These are phyloP conservation scores for Lagorchestes hirsutus DNA, from an alignment of 2,797 vertebrate genomes.

Conservation along the genomic window DNA sequence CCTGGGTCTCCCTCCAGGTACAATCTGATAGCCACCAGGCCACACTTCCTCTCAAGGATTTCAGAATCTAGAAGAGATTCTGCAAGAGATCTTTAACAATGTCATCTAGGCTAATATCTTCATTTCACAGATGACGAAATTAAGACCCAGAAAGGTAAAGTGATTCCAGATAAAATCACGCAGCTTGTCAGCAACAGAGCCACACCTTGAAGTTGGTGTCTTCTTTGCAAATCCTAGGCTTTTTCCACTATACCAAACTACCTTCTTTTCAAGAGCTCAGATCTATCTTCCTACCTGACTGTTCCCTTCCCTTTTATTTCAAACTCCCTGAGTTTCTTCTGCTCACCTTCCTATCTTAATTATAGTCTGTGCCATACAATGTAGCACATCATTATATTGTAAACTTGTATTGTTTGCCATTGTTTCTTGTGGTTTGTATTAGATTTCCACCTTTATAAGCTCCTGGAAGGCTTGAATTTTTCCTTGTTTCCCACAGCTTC, in stretches of 20 bases:
- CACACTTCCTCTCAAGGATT: background rate
- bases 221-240: background rate
- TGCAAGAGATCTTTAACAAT: background rate
- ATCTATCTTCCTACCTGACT: background rate
- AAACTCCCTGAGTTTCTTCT: background rate
- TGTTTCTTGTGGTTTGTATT: background rate
- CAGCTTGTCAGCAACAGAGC: background rate
- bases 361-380: background rate
- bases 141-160: background rate
- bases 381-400: background rate
- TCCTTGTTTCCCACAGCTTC: background rate
- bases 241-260: background rate
- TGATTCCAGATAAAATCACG: background rate
- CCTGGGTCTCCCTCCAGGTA: background rate
- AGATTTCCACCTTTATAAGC: background rate
- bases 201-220: background rate
- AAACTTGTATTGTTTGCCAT: background rate
- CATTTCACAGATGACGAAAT: slow-evolving; percentile 20
- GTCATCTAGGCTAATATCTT: background rate
- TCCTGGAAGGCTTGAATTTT: background rate
- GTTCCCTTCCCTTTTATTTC: background rate
- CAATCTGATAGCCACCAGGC: background rate
- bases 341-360: background rate
- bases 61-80: background rate
- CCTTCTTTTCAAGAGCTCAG: background rate